Evolutionary conservation across 2,888 invertebrate species (phyloP).

Genomic region (Pyrochroa serraticornis): DNA sequence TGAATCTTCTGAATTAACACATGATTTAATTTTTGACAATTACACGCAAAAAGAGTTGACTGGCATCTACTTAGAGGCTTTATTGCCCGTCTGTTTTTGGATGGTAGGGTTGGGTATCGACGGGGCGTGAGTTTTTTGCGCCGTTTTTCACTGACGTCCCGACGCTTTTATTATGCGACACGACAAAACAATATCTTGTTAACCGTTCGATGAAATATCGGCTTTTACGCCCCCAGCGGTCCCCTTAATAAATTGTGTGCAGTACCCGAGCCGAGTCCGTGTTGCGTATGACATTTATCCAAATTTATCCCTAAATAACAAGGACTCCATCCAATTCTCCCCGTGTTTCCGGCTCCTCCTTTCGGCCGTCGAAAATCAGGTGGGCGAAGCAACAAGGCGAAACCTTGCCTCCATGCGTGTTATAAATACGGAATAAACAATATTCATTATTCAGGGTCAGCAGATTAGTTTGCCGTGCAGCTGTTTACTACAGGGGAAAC

Average conservation of each 20-base stretch:
- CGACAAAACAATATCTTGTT: no score
- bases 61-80: no score
- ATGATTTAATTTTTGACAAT: no score
- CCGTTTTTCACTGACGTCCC: no score
- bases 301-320: slow-evolving; percentile 24
- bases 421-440: slow-evolving; percentile 54
- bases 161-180: no score
- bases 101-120: no score
- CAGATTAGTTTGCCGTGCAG: slow-evolving; percentile 50
- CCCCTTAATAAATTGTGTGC: slow-evolving; percentile 1
- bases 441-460: slow-evolving; percentile 53
- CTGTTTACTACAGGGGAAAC: slow-evolving; percentile 32
- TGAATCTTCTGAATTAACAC: no score
- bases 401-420: slow-evolving; percentile 21
- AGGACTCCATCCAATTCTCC: slow-evolving; percentile 1
- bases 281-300: slow-evolving; percentile 23
- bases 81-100: no score
- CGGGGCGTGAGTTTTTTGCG: no score
- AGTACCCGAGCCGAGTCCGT: neutral
- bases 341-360: slow-evolving; percentile 2
- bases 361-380: neutral
- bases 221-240: neutral
- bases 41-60: no score
- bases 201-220: neutral
- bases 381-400: neutral